Evolutionary conservation across 2,888 invertebrate genomes (phyloP).

Genomic region (Plebejus anna): DNA sequence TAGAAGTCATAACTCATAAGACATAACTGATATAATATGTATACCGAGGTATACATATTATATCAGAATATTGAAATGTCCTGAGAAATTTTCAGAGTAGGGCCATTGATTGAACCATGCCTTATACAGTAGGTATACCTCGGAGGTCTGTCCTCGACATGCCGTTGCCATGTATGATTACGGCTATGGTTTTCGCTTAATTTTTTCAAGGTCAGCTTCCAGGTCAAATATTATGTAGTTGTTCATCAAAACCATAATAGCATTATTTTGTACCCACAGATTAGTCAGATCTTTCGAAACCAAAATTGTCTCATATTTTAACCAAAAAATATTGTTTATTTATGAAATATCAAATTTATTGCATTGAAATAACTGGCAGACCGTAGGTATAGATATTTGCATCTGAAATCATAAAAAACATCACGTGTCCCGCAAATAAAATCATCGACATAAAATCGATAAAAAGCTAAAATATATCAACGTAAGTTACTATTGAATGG

Average conservation of each 20-base stretch:
- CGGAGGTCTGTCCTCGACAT: too few relatives aligned
- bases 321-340: background rate
- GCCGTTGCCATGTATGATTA: too few relatives aligned
- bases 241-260: background rate
- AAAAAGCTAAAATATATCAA: slow-evolving; percentile 25
- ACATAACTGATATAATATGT: too few relatives aligned
- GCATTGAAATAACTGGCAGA: background rate
- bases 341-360: background rate
- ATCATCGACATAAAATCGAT: slow-evolving; percentile 21
- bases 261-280: too few relatives aligned
- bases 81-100: too few relatives aligned
- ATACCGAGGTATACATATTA: too few relatives aligned
- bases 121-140: too few relatives aligned
- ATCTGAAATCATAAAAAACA: background rate
- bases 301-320: background rate
- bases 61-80: too few relatives aligned
- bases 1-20: too few relatives aligned
- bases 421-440: slow-evolving; percentile 1
- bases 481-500: slow-evolving; percentile 19
- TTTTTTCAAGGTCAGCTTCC: background rate
- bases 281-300: background rate
- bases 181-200: too few relatives aligned
- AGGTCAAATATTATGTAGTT: background rate
- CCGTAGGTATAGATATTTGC: background rate
- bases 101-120: too few relatives aligned